Conservation (phyloP, 2,113 vertebrate species). For the Capreolus pygargus region DNA sequence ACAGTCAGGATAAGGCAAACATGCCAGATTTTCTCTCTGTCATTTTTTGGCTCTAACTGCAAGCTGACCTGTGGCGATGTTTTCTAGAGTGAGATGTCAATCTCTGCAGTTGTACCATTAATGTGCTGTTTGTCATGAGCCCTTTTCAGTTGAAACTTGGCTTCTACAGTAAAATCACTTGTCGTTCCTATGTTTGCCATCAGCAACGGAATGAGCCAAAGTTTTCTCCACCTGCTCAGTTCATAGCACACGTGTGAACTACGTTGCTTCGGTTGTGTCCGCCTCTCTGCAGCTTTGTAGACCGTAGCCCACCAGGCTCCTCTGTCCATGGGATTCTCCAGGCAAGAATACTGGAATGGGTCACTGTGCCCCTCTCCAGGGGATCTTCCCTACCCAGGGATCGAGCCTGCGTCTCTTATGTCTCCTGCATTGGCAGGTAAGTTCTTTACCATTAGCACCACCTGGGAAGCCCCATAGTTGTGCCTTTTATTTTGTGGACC, state of each 20-base stretch:
- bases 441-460: not conserved
- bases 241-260: not conserved
- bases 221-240: constrained; percentile 60
- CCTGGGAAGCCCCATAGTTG: not conserved
- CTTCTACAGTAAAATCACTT: constrained; percentile 57
- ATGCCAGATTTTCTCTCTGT: not conserved
- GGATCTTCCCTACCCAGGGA: not conserved
- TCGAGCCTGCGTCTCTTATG: rapidly evolving
- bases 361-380: not conserved
- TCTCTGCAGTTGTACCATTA: not conserved
- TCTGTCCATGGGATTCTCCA: not conserved
- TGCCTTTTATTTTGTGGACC: not conserved
- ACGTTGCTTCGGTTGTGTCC: not conserved
- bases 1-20: not conserved
- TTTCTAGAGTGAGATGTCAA: not conserved
- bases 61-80: not conserved
- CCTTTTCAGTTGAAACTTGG: not conserved
- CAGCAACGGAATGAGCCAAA: not conserved
- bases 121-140: rapidly evolving
- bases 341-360: not conserved
- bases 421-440: not conserved
- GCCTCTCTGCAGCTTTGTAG: not conserved
- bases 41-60: not conserved
- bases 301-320: not conserved
- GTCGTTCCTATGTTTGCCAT: constrained; percentile 29